phyloP scores from a whole-genome alignment of 2,113 vertebrate species.

The Vidua macroura region DNA sequence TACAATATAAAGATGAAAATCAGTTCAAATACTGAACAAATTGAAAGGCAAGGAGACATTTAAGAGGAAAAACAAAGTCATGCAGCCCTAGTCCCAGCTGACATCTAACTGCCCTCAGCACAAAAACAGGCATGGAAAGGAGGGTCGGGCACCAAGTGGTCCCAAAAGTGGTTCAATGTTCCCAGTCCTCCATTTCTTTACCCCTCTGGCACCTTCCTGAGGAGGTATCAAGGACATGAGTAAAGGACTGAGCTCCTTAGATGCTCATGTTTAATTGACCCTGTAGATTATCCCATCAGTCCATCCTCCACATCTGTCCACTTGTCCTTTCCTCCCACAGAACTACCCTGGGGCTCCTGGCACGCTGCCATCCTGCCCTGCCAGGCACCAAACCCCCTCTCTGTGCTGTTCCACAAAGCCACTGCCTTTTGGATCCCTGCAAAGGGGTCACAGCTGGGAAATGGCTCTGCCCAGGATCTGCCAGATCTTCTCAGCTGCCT shows the following conservation, averaged over 20 bases:
- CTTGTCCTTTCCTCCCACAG: background rate
- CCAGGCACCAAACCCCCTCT: background rate
- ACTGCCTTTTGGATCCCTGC: background rate
- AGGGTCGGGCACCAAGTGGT: background rate
- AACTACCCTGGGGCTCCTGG: background rate
- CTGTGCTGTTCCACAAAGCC: background rate
- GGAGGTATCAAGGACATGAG: background rate
- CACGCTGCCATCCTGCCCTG: fast-evolving
- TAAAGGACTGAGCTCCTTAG: background rate
- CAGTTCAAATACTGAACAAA: conserved; percentile 24
- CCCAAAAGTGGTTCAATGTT: background rate
- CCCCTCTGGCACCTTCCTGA: background rate
- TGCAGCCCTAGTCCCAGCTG: background rate
- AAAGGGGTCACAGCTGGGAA: background rate
- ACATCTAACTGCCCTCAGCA: background rate
- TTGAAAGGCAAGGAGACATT: background rate
- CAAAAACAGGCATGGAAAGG: background rate
- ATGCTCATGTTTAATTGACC: fast-evolving
- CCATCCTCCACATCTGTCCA: background rate
- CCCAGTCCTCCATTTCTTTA: background rate
- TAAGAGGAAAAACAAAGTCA: conserved; percentile 4
- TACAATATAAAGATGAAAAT: conserved; percentile 9
- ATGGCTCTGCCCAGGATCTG: background rate
- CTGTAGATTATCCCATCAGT: background rate
- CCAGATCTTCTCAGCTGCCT: background rate